Evolutionary conservation across 2,113 vertebrate species (phyloP), one percentile per base, ranked within the genome.

Genomic region (Salminus brasiliensis): DNA sequence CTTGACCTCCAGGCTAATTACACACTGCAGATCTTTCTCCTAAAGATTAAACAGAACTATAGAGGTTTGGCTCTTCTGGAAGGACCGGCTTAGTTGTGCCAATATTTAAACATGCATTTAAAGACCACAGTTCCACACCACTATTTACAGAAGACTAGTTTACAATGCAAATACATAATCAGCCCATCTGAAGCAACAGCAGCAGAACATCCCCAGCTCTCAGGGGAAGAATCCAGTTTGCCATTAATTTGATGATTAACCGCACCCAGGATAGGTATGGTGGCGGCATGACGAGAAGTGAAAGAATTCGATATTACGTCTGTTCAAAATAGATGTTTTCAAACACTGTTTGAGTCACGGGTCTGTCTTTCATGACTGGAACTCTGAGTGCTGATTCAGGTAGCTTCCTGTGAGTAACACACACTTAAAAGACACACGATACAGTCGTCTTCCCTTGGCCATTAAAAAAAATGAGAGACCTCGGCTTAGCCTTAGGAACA

Each of bases 401-500:
- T 18, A 43, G 60, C 57, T 65, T 53, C 62, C 49, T 15, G 8
- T 69, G 23, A 75, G 39, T 29, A n/a, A 67, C 65, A 67, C 47
- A 21, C 47, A 21, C 47, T 49, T 21, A 49, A 49, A 49, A 49
- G 49, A 77, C 16, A 76, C 29, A 1, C 41, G 59, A 76, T 45
- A 59, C 41, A 41, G 10, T 27, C 21, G 21, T 71, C 57, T 21
- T 47, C 10, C 15, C 23, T 34, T 16, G 21, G 34, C 23, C 71
- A 77, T 65, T 67, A 72, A 76, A 69, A 55, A 43, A 85, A 57
- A 65, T 27, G 47, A 21, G 21, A 39, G 16, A 62, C 32, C 47
- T 67, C 15, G 15, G 29, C 27, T 18, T 27, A 49, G 43, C 59
- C 72, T 23, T 12, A 60, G 76, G 88, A 89, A 82, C 82, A 85